Evolutionary conservation across 2,888 invertebrate genomes (phyloP).

Genomic region (Erpobdella octoculata): DNA sequence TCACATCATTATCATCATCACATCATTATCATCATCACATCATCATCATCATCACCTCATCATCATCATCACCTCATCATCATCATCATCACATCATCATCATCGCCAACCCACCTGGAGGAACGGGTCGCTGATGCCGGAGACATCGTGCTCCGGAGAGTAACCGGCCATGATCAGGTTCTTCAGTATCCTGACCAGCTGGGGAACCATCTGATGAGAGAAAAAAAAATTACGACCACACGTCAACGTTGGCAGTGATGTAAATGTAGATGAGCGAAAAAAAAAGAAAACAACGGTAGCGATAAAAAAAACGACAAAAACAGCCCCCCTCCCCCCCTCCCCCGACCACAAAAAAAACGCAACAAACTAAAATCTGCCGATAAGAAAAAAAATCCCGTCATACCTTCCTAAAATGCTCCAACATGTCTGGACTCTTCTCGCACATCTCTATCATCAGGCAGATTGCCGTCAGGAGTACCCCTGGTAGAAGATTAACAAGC

Average conservation of each 20-base stretch:
- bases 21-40: neutral
- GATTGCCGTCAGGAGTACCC: slow-evolving; percentile 91
- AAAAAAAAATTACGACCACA: too few species aligned
- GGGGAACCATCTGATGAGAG: slow-evolving; percentile 86
- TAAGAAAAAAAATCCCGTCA: slow-evolving; percentile 35
- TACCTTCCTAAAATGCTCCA: slow-evolving; percentile 97
- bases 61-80: neutral
- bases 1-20: too few species aligned
- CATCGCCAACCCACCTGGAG: slow-evolving; percentile 68
- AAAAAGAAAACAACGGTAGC: too few species aligned
- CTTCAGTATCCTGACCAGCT: slow-evolving; percentile 92
- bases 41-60: neutral
- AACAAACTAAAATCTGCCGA: neutral
- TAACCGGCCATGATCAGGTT: slow-evolving; percentile 96
- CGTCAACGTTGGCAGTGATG: too few species aligned
- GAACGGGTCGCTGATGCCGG: slow-evolving; percentile 97
- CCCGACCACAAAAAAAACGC: too few species aligned
- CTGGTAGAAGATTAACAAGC: too few species aligned
- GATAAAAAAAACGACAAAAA: too few species aligned
- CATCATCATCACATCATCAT: neutral
- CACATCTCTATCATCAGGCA: slow-evolving; percentile 99
- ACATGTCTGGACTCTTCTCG: slow-evolving; percentile 89
- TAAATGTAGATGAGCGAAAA: too few species aligned
- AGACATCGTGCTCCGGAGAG: slow-evolving; percentile 98
- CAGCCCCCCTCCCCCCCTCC: too few species aligned